Base-by-base conservation (phyloP, 2,113 vertebrate species). In the Aegotheles bennettii region DNA sequence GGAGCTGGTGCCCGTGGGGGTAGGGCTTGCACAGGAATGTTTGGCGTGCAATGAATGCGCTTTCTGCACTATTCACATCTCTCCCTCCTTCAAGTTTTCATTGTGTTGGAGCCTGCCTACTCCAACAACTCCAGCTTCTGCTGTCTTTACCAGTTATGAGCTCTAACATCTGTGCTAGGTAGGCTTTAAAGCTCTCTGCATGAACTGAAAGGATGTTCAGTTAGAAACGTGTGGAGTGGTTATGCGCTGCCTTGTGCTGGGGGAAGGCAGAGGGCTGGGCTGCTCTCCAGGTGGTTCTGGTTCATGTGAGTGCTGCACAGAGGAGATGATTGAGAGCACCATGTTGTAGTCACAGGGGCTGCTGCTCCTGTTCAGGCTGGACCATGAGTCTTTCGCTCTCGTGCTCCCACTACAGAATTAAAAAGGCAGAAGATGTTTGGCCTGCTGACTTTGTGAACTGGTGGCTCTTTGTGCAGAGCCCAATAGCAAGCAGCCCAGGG, bases 21-120 rank as follows among this genome's bases (percentile, higher is more conserved):
- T 47, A 74, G 94, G 68, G 87, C 68, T 73, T 33, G 42, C 42
- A 6, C 15, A 75, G 53, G 63, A 96, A 93, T 92, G 89, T 45
- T 69, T 70, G 84, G 84, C 40, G 5, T 61, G 81, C 9, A 5
- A 47, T 82, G 84, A 91, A 87, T 96, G 87, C 26, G 20, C 69
- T 60, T 93, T 87, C 70, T 74, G 36, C 9, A 38, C 73, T 90
- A 4, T 78, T 83, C 47, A 6, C 29, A 33, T 84, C 60, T 64
- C 48, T 48, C 2, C 16, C 6, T 9, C 4, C 60, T 77, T 61
- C 29, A 45, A 48, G 56, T 89, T 96, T 75, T 89, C 65, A 4
- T n/a, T 91, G 60, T 38, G 24, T 47, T 35, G 35, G 36, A 33
- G 47, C 51, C 67, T 94, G 89, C 94, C 69, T 73, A 25, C 38